Conservation (phyloP, 2,888 invertebrate species). For the Boloria euphrosyne region DNA sequence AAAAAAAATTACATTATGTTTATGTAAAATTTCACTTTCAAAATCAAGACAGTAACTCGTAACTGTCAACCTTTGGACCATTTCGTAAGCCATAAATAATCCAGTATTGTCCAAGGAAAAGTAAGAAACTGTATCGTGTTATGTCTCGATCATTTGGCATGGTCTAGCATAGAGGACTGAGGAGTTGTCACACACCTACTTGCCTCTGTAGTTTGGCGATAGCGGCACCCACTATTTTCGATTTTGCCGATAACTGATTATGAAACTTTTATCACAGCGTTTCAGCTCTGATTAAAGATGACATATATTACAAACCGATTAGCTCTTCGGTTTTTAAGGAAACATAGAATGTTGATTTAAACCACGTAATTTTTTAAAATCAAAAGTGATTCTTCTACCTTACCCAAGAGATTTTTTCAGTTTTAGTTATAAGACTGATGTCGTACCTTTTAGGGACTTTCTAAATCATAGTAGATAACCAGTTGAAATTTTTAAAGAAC, state of each 20-base stretch:
- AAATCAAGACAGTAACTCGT: slow-evolving; percentile 31
- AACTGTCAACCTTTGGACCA: slow-evolving; percentile 30
- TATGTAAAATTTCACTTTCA: slow-evolving; percentile 28
- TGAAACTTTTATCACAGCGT: slow-evolving; percentile 46
- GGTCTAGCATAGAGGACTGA: slow-evolving; percentile 56
- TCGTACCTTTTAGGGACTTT: too few relatives aligned
- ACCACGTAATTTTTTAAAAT: too few relatives aligned
- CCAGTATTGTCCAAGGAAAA: slow-evolving; percentile 45
- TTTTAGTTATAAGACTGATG: too few relatives aligned
- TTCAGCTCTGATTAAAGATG: slow-evolving; percentile 31
- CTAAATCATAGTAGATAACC: too few relatives aligned
- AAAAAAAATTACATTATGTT: slow-evolving; percentile 6
- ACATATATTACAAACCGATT: neutral
- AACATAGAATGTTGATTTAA: too few relatives aligned
- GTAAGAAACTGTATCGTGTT: slow-evolving; percentile 54
- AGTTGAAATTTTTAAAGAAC: too few relatives aligned
- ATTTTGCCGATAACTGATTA: slow-evolving; percentile 53
- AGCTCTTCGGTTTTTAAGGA: too few relatives aligned
- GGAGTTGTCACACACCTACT: slow-evolving; percentile 64
- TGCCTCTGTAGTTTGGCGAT: slow-evolving; percentile 49
- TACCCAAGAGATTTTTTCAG: too few relatives aligned
- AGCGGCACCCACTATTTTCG: slow-evolving; percentile 44
- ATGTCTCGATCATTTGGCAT: slow-evolving; percentile 62
- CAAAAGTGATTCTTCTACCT: too few relatives aligned
- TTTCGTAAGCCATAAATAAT: slow-evolving; percentile 37